phyloP scores from a whole-genome alignment of 2,797 vertebrate species.

The Agapornis canus region DNA sequence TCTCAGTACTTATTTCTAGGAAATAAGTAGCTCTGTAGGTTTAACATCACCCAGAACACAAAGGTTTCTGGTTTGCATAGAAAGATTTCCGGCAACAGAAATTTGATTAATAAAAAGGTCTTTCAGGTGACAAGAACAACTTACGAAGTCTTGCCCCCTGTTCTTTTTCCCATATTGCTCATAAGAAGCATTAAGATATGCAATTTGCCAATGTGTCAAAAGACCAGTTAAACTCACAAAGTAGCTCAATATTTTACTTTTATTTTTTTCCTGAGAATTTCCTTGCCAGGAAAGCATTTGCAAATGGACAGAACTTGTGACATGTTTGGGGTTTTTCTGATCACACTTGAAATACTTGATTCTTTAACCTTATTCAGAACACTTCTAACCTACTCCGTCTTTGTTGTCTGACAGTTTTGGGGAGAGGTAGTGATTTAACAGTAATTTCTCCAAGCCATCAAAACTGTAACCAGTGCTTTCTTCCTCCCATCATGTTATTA shows the following conservation, averaged over 20 bases:
- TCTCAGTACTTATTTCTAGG: not conserved
- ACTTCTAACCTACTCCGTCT: not conserved
- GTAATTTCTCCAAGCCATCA: not conserved
- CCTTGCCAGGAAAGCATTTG: not conserved
- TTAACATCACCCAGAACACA: not conserved
- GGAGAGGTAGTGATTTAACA: not conserved
- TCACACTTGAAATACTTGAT: not conserved
- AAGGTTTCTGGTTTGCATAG: not conserved
- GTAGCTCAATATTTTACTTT: not conserved
- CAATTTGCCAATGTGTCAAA: not conserved
- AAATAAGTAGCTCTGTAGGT: not conserved
- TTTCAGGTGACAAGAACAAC: not conserved
- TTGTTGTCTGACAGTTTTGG: not conserved
- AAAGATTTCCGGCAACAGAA: not conserved
- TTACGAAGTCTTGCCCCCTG: not conserved
- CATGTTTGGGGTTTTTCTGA: not conserved
- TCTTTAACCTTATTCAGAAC: not conserved
- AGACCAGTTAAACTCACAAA: not conserved
- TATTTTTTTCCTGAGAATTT: accelerated
- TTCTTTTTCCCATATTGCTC: not conserved
- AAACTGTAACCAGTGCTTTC: not conserved
- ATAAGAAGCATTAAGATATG: not conserved
- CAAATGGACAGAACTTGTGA: not conserved
- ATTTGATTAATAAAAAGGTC: not conserved
- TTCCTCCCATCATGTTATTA: not conserved